These are phyloP conservation scores for Paraescarpia echinospica DNA, from an alignment of 1,140 invertebrate species.

Conservation along the genomic window DNA sequence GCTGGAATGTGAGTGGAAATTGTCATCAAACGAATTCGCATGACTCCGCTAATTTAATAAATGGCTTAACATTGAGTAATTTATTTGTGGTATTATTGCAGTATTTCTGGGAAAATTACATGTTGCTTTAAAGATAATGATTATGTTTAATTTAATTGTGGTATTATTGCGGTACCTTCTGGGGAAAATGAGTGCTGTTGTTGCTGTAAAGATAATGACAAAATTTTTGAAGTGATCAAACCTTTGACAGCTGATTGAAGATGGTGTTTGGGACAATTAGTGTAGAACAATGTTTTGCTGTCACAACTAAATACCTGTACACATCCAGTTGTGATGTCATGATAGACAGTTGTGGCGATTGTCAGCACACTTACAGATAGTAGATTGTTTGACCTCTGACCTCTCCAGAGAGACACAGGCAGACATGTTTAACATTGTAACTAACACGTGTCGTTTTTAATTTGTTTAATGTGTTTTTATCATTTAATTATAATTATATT, in stretches of 20 bases:
- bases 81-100: neutral
- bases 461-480: no score
- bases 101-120: neutral
- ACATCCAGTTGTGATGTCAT: neutral
- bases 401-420: no score
- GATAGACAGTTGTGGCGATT: no score
- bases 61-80: neutral
- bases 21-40: neutral
- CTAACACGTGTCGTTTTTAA: no score
- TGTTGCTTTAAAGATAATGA: neutral
- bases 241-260: neutral
- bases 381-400: no score
- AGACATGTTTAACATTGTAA: no score
- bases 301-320: neutral
- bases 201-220: neutral
- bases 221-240: neutral
- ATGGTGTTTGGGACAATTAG: neutral
- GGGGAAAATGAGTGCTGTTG: neutral
- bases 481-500: no score
- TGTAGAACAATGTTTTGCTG: neutral
- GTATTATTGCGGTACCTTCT: neutral
- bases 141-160: no score
- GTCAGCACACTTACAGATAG: no score
- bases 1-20: neutral
- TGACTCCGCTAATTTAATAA: neutral